Conservation (phyloP, 2,113 vertebrate species). For the Tautogolabrus adspersus region DNA sequence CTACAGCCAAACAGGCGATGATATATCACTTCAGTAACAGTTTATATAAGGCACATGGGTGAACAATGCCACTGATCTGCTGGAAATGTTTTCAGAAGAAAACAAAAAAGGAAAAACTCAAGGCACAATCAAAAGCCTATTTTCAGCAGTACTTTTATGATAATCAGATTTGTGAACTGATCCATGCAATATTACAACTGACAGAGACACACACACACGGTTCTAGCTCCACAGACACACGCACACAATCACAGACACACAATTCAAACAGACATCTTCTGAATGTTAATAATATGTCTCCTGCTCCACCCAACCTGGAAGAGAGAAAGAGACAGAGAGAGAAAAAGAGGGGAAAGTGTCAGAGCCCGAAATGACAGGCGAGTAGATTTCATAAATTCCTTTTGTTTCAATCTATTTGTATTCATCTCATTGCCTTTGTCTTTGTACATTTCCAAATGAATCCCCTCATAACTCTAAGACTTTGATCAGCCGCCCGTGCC, state of each 20-base stretch:
- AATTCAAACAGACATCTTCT: conserved; percentile 55
- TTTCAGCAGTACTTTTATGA: conserved; percentile 67
- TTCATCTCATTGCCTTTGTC: conserved; percentile 68
- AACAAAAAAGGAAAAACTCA: conserved; percentile 44
- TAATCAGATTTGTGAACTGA: conserved; percentile 75
- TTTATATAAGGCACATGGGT: conserved; percentile 49
- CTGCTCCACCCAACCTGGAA: conserved; percentile 88
- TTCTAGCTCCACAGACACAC: background rate
- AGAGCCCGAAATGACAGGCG: conserved; percentile 58
- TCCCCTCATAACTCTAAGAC: conserved; percentile 60
- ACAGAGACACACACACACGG: conserved; percentile 37
- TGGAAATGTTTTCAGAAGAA: conserved; percentile 58
- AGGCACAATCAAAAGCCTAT: conserved; percentile 63
- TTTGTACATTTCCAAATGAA: conserved; percentile 71
- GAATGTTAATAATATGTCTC: conserved; percentile 89
- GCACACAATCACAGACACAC: background rate
- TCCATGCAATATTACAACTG: conserved; percentile 70
- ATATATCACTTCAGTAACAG: conserved; percentile 43
- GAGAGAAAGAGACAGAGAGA: conserved; percentile 59
- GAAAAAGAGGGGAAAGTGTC: conserved; percentile 52
- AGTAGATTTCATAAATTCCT: conserved; percentile 65
- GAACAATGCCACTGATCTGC: conserved; percentile 30
- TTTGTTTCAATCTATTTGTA: conserved; percentile 70
- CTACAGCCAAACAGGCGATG: conserved; percentile 19
- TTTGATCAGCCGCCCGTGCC: conserved; percentile 70